Evolutionary conservation across 2,797 vertebrate genomes (phyloP), one percentile per base, ranked within the genome.

Genomic region (Malurus leucopterus): DNA sequence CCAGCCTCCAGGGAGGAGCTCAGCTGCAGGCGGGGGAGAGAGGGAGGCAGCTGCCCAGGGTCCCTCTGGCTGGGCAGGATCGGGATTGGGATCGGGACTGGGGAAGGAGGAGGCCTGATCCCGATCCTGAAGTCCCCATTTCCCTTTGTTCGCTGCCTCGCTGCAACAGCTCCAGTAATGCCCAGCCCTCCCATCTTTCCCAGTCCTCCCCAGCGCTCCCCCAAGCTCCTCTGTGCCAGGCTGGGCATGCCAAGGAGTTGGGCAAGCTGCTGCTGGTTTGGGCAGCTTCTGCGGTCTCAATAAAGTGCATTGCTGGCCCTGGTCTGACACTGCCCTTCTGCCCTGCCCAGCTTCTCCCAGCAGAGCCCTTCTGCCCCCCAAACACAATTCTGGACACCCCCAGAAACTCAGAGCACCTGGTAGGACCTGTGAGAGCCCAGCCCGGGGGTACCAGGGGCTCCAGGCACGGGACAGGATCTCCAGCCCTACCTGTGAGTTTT

Each of bases 141-240:
- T 59, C 40, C 27, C 64, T 70, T 54, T 7, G 2, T 58, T 47
- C 0, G 1, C 38, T 80, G 36, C 58, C 47, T 7, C 0, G 0
- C 47, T 46, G 20, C 43, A 61, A 47, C 11, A 80, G 41, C 29
- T 47, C 20, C 0, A 0, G 16, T 22, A 74, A 70, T 0, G 0
- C 9, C 15, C 61, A 36, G 40, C 5, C 9, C 49, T 20, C 11
- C n/a, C 2, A 2, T 21, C 17, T 34, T 32, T 6, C 22, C 36
- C 30, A 13, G 14, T 19, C 49, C 49, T 30, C 0, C 29, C 47
- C 78, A 62, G 57, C 1, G 26, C 18, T 58, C 51, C 24, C 17
- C 5, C 20, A 32, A 53, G 30, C 6, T 76, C 26, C 54, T 58
- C 44, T 20, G 43, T 0, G 0, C 55, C 44, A 38, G 30, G 43